Conservation (phyloP, 2,888 invertebrate genomes). For the Euplexia lucipara region DNA sequence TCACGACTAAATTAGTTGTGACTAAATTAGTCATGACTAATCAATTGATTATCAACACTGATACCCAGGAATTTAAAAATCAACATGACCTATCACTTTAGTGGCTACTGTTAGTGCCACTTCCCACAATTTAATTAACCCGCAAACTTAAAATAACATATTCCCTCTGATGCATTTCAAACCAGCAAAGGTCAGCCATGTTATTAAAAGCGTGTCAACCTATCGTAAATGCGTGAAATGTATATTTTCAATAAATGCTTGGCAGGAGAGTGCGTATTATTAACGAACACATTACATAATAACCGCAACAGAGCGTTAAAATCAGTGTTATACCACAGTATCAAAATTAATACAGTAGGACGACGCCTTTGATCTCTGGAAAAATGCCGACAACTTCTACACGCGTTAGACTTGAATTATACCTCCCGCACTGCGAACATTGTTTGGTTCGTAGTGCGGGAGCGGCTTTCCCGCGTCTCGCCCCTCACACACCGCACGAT, state of each 20-base stretch:
- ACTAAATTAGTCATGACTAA: too few relatives aligned
- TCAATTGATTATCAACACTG: too few relatives aligned
- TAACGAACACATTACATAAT: slow-evolving; percentile 9
- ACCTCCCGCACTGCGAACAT: too few relatives aligned
- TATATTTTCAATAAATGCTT: slow-evolving; percentile 28
- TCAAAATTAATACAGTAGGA: too few relatives aligned
- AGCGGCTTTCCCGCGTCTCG: too few relatives aligned
- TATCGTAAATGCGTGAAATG: slow-evolving; percentile 1
- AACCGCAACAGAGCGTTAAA: slow-evolving; percentile 1
- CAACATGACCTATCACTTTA: not conserved
- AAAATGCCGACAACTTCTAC: too few relatives aligned
- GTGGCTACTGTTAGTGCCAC: not conserved
- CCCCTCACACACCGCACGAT: too few relatives aligned
- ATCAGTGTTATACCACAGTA: too few relatives aligned
- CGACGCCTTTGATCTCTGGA: too few relatives aligned
- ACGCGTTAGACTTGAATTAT: too few relatives aligned
- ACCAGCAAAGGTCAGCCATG: slow-evolving; percentile 8
- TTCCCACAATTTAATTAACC: slow-evolving; percentile 7
- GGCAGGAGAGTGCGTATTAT: slow-evolving; percentile 3
- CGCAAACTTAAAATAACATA: slow-evolving; percentile 15
- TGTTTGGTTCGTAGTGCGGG: too few relatives aligned
- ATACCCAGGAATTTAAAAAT: not conserved
- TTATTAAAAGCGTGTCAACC: slow-evolving; percentile 11
- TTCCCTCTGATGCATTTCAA: not conserved
- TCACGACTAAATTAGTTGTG: too few relatives aligned